Base-by-base conservation (phyloP, 2,888 invertebrate genomes). In the Plagodis dolabraria region DNA sequence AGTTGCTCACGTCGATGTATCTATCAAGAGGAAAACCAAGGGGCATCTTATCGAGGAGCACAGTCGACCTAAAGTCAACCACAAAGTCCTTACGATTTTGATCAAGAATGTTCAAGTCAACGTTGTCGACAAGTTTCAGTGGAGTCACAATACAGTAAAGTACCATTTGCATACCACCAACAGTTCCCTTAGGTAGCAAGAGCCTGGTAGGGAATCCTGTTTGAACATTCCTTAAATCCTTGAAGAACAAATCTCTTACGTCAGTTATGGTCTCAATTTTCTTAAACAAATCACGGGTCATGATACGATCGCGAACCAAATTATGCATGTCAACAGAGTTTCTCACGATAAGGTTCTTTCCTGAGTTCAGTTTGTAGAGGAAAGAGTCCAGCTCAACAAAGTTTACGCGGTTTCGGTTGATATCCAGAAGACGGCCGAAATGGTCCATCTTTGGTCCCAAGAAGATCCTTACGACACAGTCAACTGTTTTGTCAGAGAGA, bases 1-100 rank as follows among this genome's bases (percentile, higher is more conserved):
- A 96, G 63, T 87, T 89, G 51, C 84, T 85, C 47, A 94, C 89
- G 47, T 94, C 89, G 74, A 95, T 93, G 33, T 89, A 87, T 70
- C 96, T 95, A 79, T 97, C 96, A 79, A 97, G 94, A 64, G 97
- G 97, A 93, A 94, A 97, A 54, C 96, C 96, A 74, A 95, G 90
- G 48, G 96, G 94, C 80, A 93, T 93, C 68, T 91, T 93, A 80
- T 96, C 96, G 49, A 95, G 86, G 76, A 90, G 71, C 1, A 85
- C 81, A 56, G 86, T 88, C 12, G 80, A 85, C 64, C 91, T 86
- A 77, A 77, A 87, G 76, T 90, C 89, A 10, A 72, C 57, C n/a
- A 81, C 65, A 44, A 89, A 71, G 65, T 94, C 92, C 63, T 87
- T 93, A 67, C 89, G 87, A 60, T 86, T 86, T 59, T 85, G 91